A percentile compares a stretch with the other conserved stretches of the same genome.
phyloP scores from a whole-genome alignment of 2,797 vertebrate species.

The Scarus forsteni region DNA sequence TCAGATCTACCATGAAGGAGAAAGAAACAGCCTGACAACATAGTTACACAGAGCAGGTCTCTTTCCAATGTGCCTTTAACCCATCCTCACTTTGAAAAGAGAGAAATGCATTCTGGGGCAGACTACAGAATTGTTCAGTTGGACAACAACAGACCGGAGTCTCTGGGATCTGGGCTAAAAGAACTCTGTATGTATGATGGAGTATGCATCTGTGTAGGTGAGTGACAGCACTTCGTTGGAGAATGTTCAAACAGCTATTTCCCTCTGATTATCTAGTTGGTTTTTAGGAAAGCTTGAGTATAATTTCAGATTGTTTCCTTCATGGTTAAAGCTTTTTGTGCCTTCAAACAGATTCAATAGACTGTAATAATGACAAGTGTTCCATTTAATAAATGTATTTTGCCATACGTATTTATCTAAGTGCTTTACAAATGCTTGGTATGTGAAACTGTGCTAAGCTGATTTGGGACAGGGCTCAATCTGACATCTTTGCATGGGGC shows the following conservation, averaged over 20 bases:
- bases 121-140: slow-evolving; percentile 69
- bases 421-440: too few relatives aligned
- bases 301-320: too few relatives aligned
- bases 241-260: slow-evolving; percentile 52
- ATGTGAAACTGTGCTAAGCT: too few relatives aligned
- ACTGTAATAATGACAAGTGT: too few relatives aligned
- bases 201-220: slow-evolving; percentile 19
- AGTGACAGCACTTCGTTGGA: slow-evolving; percentile 24
- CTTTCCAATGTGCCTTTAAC: slow-evolving; percentile 34
- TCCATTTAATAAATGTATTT: too few relatives aligned
- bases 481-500: too few relatives aligned
- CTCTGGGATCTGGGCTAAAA: slow-evolving; percentile 55
- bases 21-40: background rate
- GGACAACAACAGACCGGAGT: slow-evolving; percentile 62
- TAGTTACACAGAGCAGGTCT: slow-evolving; percentile 16
- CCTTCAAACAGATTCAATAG: too few relatives aligned
- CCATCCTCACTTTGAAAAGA: slow-evolving; percentile 52
- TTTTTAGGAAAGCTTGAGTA: slow-evolving; percentile 31
- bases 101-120: slow-evolving; percentile 57
- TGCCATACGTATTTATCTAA: too few relatives aligned
- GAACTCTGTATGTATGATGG: slow-evolving; percentile 15
- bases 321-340: too few relatives aligned
- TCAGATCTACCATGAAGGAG: slow-evolving; percentile 8
- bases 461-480: too few relatives aligned
- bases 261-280: slow-evolving; percentile 39